Evolutionary conservation across 2,888 invertebrate species (phyloP), one percentile per base, ranked within the genome.

Genomic region (Lamellibrachia columna): DNA sequence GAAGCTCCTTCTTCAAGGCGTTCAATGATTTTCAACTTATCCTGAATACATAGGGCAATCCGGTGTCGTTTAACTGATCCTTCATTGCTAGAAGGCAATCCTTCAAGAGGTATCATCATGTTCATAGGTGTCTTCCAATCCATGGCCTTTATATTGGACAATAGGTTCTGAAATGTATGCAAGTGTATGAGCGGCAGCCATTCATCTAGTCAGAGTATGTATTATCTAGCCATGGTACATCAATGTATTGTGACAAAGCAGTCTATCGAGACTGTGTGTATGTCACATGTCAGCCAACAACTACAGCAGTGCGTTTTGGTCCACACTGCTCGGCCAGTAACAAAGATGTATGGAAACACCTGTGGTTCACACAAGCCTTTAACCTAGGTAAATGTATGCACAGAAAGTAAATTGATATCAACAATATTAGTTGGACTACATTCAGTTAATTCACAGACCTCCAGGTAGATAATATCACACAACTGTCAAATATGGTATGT

Each of bases 21-120:
- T n/a, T 75, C 75, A 75, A 75, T 75, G n/a, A 75, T 75, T 75
- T n/a, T 75, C 75, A 75, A 75, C 75, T 75, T 75, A 22, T 75
- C 75, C 75, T 75, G 75, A 75, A 75, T 75, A 75, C 75, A 75
- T n/a, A 75, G 22, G 22, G 75, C 75, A 75, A 75, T 75, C 22
- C 75, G 75, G 22, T 75, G 75, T 75, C 75, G 75, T 15, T 75
- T 75, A 22, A 75, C 75, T n/a, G 75, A 22, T 75, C 75, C 75
- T 75, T 75, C 75, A 75, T n/a, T 75, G 75, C 75, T 75, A n/a
- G 75, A 75, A 15, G 75, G 75, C n/a, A 75, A 6, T n/a, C 75
- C 75, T 75, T 75, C 22, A 22, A 75, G 15, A n/a, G 75, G 75
- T 75, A 75, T 22, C 75, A 75, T 75, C 75, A 75, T 75, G 75